Evolutionary conservation across 1,140 invertebrate genomes (phyloP).

Genomic region (Helicoverpa zea): DNA sequence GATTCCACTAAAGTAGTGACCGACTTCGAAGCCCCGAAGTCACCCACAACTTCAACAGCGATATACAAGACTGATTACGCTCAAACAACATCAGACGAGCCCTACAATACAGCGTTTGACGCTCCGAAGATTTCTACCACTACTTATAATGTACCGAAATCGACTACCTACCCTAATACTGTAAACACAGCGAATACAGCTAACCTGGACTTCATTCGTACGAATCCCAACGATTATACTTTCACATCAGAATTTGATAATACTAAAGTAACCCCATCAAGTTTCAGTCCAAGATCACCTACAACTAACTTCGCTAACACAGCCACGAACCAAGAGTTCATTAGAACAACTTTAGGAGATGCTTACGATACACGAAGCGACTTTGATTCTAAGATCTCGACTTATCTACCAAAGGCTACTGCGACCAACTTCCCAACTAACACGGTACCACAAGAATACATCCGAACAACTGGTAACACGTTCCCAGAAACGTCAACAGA

Average conservation of each 20-base stretch:
- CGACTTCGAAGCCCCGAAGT: constrained; percentile 19
- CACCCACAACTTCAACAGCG: constrained; percentile 11
- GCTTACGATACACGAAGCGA: not conserved
- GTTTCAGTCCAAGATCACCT: not conserved
- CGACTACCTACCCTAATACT: constrained; percentile 41
- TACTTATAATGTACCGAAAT: constrained; percentile 43
- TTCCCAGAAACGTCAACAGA: constrained; percentile 40
- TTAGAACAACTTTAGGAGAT: constrained; percentile 3
- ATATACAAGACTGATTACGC: constrained; percentile 35
- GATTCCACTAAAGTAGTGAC: constrained; percentile 24
- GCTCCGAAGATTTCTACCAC: constrained; percentile 42
- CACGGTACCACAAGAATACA: constrained; percentile 10
- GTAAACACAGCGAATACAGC: constrained; percentile 33
- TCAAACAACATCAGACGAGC: constrained; percentile 19
- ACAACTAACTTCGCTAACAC: constrained; percentile 14
- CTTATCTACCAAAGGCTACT: constrained; percentile 28
- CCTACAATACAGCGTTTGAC: constrained; percentile 33
- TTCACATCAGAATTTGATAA: not conserved
- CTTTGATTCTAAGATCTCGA: not conserved
- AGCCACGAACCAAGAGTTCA: not conserved
- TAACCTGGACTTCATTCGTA: constrained; percentile 14
- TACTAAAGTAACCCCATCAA: constrained; percentile 8
- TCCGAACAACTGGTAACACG: constrained; percentile 17
- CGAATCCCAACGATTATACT: constrained; percentile 18
- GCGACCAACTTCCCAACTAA: constrained; percentile 36